Evolutionary conservation across 2,888 invertebrate genomes (phyloP).

Genomic region (Hedya salicella): DNA sequence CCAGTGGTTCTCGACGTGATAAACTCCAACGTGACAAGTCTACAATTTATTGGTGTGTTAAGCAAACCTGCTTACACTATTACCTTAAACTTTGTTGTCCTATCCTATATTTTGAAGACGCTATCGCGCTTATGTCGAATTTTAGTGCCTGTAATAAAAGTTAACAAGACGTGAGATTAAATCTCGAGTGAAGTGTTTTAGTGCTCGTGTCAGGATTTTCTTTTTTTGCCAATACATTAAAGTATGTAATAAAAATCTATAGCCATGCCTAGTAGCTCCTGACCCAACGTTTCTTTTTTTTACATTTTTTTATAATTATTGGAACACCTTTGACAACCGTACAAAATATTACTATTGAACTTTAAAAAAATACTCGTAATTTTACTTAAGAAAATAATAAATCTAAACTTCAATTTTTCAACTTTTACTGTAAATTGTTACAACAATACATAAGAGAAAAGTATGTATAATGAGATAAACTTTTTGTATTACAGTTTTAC

Average conservation of each 20-base stretch:
- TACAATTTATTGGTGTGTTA: constrained; percentile 62
- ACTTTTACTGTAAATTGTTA: too few relatives aligned
- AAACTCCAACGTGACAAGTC: constrained; percentile 66
- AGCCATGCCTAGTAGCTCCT: too few relatives aligned
- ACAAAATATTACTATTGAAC: too few relatives aligned
- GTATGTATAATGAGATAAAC: too few relatives aligned
- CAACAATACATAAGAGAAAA: too few relatives aligned
- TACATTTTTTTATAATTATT: too few relatives aligned
- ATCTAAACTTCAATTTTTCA: too few relatives aligned
- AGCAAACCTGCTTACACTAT: constrained; percentile 51
- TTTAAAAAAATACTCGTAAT: too few relatives aligned
- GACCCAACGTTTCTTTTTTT: too few relatives aligned
- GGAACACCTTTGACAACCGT: too few relatives aligned
- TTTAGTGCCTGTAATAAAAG: constrained; percentile 38
- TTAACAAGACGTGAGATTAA: constrained; percentile 25
- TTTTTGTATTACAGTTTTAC: too few relatives aligned
- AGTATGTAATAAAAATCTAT: not conserved
- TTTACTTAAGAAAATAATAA: too few relatives aligned
- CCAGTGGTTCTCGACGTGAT: constrained; percentile 71
- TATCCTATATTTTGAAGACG: constrained; percentile 20
- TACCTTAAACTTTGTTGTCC: constrained; percentile 40
- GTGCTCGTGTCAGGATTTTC: constrained; percentile 12
- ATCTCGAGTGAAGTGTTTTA: constrained; percentile 31
- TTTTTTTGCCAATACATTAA: not conserved
- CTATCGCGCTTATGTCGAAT: constrained; percentile 34